Conservation (phyloP, 2,888 invertebrate species). For the Platerodrilus igneus region DNA sequence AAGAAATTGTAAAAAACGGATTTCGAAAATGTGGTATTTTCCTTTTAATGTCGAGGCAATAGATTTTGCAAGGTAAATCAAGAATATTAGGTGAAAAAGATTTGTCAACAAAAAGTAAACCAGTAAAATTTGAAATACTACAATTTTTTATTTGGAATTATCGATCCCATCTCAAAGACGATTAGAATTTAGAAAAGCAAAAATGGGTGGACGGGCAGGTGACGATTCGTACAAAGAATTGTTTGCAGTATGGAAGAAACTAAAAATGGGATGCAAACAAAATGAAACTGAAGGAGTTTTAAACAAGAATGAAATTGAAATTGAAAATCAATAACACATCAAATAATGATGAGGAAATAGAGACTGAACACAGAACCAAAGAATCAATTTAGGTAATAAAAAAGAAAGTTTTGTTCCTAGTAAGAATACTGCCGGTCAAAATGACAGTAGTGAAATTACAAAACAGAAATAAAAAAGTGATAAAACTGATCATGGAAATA, state of each 20-base stretch:
- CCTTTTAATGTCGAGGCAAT: conserved; percentile 21
- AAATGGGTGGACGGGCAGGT: conserved; percentile 5
- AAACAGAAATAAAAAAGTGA: too few species aligned
- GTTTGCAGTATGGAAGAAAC: conserved; percentile 6
- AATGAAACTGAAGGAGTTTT: too few species aligned
- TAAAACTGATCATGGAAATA: too few species aligned
- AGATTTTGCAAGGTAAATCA: conserved; percentile 15
- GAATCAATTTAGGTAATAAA: too few species aligned
- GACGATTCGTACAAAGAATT: conserved; percentile 7
- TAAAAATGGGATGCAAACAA: conserved; percentile 4
- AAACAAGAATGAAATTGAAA: too few species aligned
- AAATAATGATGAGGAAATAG: too few species aligned
- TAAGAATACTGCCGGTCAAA: too few species aligned
- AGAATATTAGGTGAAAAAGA: conserved; percentile 10
- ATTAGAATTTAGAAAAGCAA: conserved; percentile 7
- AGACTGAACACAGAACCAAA: too few species aligned
- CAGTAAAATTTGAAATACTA: conserved; percentile 20
- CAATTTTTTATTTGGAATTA: conserved; percentile 25
- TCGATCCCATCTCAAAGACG: conserved; percentile 10
- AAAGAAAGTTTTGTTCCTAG: too few species aligned
- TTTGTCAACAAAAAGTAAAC: conserved; percentile 15
- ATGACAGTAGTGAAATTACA: too few species aligned
- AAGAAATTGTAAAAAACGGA: conserved; percentile 13
- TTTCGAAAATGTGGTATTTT: conserved; percentile 24
- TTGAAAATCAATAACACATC: too few species aligned